These are phyloP conservation scores for Scolopax rusticola DNA, from an alignment of 2,797 vertebrate species.

Conservation along the genomic window DNA sequence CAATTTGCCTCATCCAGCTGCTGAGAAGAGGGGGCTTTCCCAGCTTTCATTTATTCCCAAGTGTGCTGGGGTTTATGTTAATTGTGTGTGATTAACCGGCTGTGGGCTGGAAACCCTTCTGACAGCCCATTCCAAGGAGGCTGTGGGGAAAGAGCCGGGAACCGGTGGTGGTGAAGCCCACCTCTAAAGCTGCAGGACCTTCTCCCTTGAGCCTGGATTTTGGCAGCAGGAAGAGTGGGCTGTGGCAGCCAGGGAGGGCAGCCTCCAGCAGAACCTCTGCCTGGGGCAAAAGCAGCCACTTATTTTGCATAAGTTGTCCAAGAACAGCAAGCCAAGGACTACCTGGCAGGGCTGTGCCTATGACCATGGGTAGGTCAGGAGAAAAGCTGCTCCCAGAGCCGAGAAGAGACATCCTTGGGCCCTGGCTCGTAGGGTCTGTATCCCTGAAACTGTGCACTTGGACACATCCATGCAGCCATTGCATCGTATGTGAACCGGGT, in stretches of 20 bases:
- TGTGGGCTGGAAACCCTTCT: conserved; percentile 46
- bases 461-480: rapidly evolving
- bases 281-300: background rate
- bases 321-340: background rate
- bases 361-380: background rate
- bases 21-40: conserved; percentile 64
- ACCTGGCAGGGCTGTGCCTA: background rate
- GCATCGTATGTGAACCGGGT: rapidly evolving
- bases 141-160: background rate
- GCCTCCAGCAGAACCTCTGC: background rate
- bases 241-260: background rate
- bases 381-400: background rate
- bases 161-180: background rate
- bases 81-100: background rate
- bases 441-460: rapidly evolving
- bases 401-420: background rate
- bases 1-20: conserved; percentile 51
- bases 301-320: background rate
- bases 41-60: conserved; percentile 25
- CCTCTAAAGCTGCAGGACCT: background rate
- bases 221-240: background rate
- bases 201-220: conserved; percentile 11
- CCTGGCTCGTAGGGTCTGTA: background rate
- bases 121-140: background rate
- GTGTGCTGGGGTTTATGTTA: conserved; percentile 31